Evolutionary conservation across 2,113 vertebrate genomes (phyloP).

Genomic region (Chaenocephalus aceratus): DNA sequence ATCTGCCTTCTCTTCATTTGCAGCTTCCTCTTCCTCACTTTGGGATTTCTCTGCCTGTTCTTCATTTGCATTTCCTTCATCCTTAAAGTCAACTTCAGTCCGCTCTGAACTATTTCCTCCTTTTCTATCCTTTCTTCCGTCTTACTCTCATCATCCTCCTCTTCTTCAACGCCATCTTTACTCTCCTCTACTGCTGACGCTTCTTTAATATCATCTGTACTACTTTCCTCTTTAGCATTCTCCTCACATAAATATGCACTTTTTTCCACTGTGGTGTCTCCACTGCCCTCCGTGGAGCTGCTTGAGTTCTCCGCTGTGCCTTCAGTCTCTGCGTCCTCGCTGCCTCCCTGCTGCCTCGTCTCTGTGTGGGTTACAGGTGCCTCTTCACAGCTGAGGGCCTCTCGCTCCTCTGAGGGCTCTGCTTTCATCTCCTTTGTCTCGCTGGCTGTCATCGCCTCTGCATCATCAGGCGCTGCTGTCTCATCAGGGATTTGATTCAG

Average conservation of each 20-base stretch:
- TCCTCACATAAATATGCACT: neutral
- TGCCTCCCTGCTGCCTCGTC: constrained; percentile 28
- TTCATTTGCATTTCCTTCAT: constrained; percentile 11
- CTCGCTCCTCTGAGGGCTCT: constrained; percentile 59
- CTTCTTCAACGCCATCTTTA: constrained; percentile 17
- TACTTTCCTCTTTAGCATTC: neutral
- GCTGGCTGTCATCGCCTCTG: constrained; percentile 38
- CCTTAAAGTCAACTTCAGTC: constrained; percentile 5
- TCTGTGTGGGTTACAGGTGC: constrained; percentile 39
- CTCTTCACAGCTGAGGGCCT: constrained; percentile 59
- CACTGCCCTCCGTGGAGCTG: constrained; percentile 10
- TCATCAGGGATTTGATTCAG: constrained; percentile 47
- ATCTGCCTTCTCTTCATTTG: constrained; percentile 1
- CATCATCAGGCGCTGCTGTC: constrained; percentile 31
- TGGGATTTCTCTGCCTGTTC: constrained; percentile 14
- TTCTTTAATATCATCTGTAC: constrained; percentile 13
- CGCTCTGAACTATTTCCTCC: constrained; percentile 13
- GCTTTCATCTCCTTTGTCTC: constrained; percentile 58
- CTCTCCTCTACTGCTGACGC: constrained; percentile 1
- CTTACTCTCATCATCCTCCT: too few species aligned
- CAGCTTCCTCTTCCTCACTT: neutral
- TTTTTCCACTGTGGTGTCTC: constrained; percentile 39
- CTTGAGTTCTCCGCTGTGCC: constrained; percentile 15
- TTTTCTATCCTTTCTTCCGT: too few species aligned
- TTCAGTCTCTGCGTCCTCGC: constrained; percentile 44